Evolutionary conservation across 2,113 vertebrate genomes (phyloP).

Genomic region (Pomatorhinus ruficollis): DNA sequence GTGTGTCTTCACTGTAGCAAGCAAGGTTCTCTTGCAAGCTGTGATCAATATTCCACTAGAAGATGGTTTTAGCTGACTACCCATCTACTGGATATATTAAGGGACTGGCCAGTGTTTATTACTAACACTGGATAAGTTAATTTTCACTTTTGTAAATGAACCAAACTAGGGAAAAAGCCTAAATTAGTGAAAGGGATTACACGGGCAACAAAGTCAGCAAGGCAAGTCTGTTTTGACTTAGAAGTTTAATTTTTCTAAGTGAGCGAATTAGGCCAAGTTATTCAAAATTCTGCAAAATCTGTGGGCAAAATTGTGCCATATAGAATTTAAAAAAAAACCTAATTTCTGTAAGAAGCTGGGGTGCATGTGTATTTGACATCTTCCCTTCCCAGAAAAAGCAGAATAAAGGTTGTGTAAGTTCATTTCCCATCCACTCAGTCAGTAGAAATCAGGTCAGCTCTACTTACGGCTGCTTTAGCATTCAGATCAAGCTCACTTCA

Average conservation of each 20-base stretch:
- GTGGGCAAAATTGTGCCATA: not conserved
- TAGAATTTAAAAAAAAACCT: not conserved
- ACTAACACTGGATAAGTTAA: not conserved
- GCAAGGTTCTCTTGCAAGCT: not conserved
- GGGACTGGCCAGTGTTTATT: not conserved
- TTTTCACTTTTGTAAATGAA: not conserved
- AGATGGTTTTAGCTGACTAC: not conserved
- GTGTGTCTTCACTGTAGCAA: not conserved
- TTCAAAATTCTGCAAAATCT: not conserved
- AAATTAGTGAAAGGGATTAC: not conserved
- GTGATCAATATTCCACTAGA: not conserved
- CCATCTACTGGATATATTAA: not conserved
- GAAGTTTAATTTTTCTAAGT: not conserved
- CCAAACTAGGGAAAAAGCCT: not conserved
- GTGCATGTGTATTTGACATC: not conserved
- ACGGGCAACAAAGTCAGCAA: not conserved
- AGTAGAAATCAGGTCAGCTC: constrained; percentile 39
- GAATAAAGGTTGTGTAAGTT: not conserved
- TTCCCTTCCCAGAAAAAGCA: not conserved
- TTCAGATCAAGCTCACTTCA: constrained; percentile 43
- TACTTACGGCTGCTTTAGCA: not conserved
- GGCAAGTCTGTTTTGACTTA: not conserved
- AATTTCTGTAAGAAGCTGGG: not conserved
- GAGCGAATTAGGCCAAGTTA: not conserved
- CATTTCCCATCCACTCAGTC: not conserved